These are phyloP conservation scores for Salvelinus sp. DNA, from an alignment of 2,113 vertebrate genomes.

Conservation along the genomic window DNA sequence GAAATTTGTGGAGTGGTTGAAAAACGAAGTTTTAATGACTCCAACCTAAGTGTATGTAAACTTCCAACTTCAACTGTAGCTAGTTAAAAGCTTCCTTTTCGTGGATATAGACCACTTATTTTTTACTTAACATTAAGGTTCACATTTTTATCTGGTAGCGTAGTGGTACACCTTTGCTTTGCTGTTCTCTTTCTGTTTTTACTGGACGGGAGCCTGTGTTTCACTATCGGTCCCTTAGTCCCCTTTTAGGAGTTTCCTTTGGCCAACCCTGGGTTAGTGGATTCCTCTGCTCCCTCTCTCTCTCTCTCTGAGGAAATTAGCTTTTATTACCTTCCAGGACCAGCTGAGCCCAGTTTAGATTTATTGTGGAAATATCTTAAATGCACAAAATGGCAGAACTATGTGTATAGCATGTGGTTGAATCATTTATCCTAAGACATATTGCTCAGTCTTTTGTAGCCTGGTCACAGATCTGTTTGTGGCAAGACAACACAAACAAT, in stretches of 20 bases:
- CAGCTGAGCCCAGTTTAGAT: constrained; percentile 35
- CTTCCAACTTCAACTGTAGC: too few species aligned
- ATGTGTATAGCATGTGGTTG: neutral
- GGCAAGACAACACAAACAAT: too few species aligned
- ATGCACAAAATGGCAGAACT: constrained; percentile 27
- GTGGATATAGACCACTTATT: too few species aligned
- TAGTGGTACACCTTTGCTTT: neutral
- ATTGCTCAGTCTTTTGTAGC: neutral
- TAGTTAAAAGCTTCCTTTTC: too few species aligned
- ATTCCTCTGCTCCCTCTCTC: constrained; percentile 38
- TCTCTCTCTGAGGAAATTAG: constrained; percentile 57
- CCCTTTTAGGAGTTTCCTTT: constrained; percentile 25
- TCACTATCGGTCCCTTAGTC: constrained; percentile 3
- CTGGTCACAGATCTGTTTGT: too few species aligned
- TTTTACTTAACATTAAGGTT: too few species aligned
- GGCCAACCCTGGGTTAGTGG: constrained; percentile 36
- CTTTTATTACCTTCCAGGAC: constrained; percentile 57
- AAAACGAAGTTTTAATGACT: too few species aligned
- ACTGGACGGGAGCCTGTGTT: constrained; percentile 29
- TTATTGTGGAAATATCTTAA: constrained; percentile 62
- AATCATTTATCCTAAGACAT: neutral
- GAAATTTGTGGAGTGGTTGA: too few species aligned
- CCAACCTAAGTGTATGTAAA: too few species aligned
- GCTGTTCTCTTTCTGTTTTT: constrained; percentile 27
- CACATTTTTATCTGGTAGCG: neutral